Base-by-base conservation (phyloP, 1,140 invertebrate genomes). In the Caenorhabditis briggsae region DNA sequence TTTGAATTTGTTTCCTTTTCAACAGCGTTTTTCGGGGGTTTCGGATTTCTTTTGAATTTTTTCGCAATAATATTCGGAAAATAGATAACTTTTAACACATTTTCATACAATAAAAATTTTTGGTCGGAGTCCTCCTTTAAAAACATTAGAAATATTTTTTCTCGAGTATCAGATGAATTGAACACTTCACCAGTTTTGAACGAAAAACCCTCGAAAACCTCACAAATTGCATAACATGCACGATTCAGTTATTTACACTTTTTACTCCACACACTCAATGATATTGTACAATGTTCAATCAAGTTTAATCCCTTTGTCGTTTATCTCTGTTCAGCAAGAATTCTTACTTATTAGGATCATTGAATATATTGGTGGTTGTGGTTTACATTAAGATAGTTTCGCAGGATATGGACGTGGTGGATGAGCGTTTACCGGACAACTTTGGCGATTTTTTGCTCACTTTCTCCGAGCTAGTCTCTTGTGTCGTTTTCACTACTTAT, bases 321-420 rank as follows among this genome's bases (percentile, higher is more conserved):
- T 20, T 58, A n/a, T 58, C 9, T 33, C n/a, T 65, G 14, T 65
- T 33, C 3, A 33, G 33, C 33, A 3, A 33, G 33, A 33, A 33
- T 33, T 33, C 3, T 33, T 33, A 33, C 33, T 33, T 3, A 33
- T 2, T 33, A 33, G 33, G 33, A 3, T 33, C 33, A 33, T 3
- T 65, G 5, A 11, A 53, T 53, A 16, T 16, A 53, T 53, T 14
- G 12, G 2, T 2, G 50, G 50, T 11, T 53, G 2, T 16, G 16
- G 23, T 33, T 33, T 33, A 14, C 11, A 11, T 14, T 33, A 65
- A 65, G 14, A 33, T 8, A 65, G 18, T 65, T 65, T 65, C 12
- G 43, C 83, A 87, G 82, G 86, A 87, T 64, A 82, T 84, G 58
- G 56, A 83, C 9, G 58, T 65, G 41, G 83, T 85, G 56, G 86